Base-by-base conservation (phyloP, 2,888 invertebrate species). In the Ditula angustiorana region DNA sequence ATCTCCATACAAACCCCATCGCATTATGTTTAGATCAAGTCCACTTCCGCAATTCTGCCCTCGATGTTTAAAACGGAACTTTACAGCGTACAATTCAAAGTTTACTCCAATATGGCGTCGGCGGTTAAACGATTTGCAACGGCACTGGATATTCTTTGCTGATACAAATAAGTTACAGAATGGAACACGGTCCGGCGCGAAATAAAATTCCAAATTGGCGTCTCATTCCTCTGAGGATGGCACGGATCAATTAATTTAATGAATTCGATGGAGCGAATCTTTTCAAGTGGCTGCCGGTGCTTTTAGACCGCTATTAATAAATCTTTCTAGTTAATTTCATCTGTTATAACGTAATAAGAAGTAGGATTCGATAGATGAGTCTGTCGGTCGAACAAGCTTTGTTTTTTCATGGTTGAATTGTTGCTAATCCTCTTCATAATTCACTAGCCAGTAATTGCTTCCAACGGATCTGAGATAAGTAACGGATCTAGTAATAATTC, bases 211-310 rank as follows among this genome's bases (percentile, higher is more conserved):
- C 44, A 59, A 61, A 63, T 68, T 67, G 71, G 69, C 74, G 70
- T 72, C 71, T 70, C 70, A 46, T 64, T 71, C 64, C 69, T 69
- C 74, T 75, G 72, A 69, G 76, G 78, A 77, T 75, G 81, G 77
- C 81, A 77, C 73, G 77, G 76, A 78, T 80, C 81, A 81, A 86
- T 87, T 86, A 84, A 85, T 81, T 82, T 77, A 80, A 87, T 86
- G 83, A 79, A 78, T 78, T 77, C 78, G 79, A 79, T 80, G 77
- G 75, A 78, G 79, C 80, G 78, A 76, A 78, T 58, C 56, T 61
- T 61, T 58, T 58, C 55, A 37, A 64, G 68, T 58, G 67, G 67
- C 61, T 46, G 61, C 61, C 64, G 55, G 61, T 61, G 60, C 49
- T 57, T 61, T 61, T 46, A 52, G 50, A 52, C 44, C 35, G 50